Evolutionary conservation across 2,797 vertebrate genomes (phyloP), one percentile per base, ranked within the genome.

Genomic region (Helarctos malayanus): DNA sequence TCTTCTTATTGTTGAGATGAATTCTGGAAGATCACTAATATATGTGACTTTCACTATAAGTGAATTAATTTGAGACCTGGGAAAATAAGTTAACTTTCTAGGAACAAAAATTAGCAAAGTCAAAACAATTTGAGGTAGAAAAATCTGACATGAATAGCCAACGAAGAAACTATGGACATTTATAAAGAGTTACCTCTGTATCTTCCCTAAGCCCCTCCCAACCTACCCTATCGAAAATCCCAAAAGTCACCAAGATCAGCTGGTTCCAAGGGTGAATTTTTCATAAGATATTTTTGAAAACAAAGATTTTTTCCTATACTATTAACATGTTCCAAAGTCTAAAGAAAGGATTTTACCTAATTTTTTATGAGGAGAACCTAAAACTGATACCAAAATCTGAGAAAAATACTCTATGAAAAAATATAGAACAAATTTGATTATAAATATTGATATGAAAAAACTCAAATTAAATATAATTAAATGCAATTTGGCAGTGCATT

Each of bases 381-480:
- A 73, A 79, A 86, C 32, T 63, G 2, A 87, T 75, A 38, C 32
- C 45, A 91, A 97, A 97, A 49, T 9, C 57, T 65, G 32, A 78
- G 32, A 45, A 82, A 79, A 89, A 80, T n/a, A 82, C 3, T 38
- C 18, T 38, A 71, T 79, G 9, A 41, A 96, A 96, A 85, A 68
- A 92, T 69, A 82, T 52, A 63, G 47, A 69, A 54, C 57, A 56
- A 52, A 54, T 16, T 61, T 94, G 61, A 8, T 68, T 78, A 81
- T 54, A 61, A 32, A 54, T 73, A 35, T 45, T 71, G 16, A 73
- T 32, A 79, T 23, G 9, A 81, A 87, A 89, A 89, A 92, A 45
- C 3, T 83, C 15, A 91, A 92, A 95, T 69, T 95, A 79, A 89
- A 76, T 89, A 94, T 65, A n/a, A 87, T 57, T 41, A 56, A 71